phyloP scores from a whole-genome alignment of 2,113 vertebrate species.

The Apodemus sylvaticus region DNA sequence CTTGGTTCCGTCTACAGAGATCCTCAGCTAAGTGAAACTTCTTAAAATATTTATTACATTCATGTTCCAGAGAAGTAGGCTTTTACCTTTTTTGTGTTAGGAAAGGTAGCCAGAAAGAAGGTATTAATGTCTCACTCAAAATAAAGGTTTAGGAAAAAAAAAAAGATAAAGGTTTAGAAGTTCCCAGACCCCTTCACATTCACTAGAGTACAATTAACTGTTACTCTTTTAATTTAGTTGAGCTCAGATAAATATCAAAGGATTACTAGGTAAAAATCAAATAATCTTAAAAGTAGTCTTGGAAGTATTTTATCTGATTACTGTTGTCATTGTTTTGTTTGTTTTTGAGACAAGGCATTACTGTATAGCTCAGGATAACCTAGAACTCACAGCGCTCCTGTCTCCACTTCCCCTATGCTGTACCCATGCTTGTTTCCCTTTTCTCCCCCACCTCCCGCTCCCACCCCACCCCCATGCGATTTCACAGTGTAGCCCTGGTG shows the following conservation, averaged over 20 bases:
- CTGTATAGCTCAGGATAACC: background rate
- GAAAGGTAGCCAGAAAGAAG: background rate
- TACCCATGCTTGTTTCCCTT: background rate
- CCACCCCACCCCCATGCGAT: background rate
- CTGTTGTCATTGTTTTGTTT: background rate
- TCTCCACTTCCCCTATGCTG: background rate
- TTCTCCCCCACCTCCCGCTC: background rate
- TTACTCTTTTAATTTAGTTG: conserved; percentile 8
- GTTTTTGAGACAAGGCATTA: background rate
- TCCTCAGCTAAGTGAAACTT: background rate
- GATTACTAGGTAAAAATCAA: background rate
- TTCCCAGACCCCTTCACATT: background rate
- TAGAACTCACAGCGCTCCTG: background rate
- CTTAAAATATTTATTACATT: background rate
- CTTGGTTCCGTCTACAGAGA: background rate
- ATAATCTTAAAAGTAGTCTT: conserved; percentile 19
- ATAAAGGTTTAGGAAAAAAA: background rate
- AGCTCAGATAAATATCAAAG: background rate
- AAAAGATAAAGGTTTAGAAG: conserved; percentile 20
- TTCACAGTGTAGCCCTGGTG: background rate
- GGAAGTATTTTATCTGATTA: background rate
- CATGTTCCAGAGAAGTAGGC: background rate
- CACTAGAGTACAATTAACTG: background rate
- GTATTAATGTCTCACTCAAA: background rate
- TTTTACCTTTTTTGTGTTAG: conserved; percentile 20